A percentile compares a stretch with the other conserved stretches of the same genome.
These are phyloP conservation scores for Anthopleura xanthogrammica DNA, from an alignment of 92 coral and sea anemone species.

Conservation along the genomic window DNA sequence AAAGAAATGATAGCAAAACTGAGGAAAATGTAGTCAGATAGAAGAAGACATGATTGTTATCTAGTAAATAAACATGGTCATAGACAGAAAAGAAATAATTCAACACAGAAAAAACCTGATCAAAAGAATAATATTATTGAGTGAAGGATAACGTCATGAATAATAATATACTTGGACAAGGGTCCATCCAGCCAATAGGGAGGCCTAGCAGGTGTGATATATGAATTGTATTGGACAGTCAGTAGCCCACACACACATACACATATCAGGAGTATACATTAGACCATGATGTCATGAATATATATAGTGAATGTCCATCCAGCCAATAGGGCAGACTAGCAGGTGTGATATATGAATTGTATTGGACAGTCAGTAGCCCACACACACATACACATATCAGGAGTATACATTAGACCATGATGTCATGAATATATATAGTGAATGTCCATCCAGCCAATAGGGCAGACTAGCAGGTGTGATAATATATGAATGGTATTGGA, in stretches of 20 bases:
- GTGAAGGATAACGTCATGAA: not conserved
- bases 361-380: not conserved
- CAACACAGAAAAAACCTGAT: not conserved
- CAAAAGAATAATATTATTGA: not conserved
- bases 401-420: not conserved
- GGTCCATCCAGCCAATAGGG: not conserved
- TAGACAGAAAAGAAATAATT: not conserved
- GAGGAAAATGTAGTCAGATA: too few species aligned
- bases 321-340: not conserved
- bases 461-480: not conserved
- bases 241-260: not conserved
- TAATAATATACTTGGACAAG: not conserved
- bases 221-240: not conserved
- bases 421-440: not conserved
- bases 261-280: not conserved
- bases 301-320: not conserved
- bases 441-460: not conserved
- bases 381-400: not conserved
- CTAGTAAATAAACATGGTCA: too few species aligned
- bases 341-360: not conserved
- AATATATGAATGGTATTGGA: not conserved
- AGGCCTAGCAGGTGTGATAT: not conserved
- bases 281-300: not conserved
- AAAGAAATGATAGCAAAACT: too few species aligned
- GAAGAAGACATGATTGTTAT: too few species aligned